phyloP scores from a whole-genome alignment of 1,140 invertebrate species.

The Aphelenchoides besseyi region DNA sequence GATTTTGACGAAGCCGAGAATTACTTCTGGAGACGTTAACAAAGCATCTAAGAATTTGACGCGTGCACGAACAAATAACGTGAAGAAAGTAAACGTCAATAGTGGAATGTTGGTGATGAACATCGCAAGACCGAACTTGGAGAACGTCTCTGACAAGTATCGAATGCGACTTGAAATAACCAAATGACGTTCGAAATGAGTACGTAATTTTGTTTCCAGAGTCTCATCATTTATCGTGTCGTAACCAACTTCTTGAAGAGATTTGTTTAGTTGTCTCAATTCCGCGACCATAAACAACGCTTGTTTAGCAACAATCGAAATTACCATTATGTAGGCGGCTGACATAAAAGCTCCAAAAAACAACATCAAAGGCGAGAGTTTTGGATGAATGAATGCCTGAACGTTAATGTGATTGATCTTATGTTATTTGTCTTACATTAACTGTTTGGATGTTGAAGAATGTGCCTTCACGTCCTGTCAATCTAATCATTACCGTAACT shows the following conservation, averaged over 20 bases:
- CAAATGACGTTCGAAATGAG: background rate
- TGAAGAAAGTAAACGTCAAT: background rate
- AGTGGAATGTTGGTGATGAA: slow-evolving; percentile 1
- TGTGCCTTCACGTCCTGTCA: slow-evolving; percentile 1
- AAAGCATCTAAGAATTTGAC: background rate
- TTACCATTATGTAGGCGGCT: background rate
- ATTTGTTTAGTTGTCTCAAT: background rate
- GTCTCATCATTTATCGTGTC: background rate
- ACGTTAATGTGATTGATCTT: background rate
- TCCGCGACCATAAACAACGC: background rate
- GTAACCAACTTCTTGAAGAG: background rate
- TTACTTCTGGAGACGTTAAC: background rate
- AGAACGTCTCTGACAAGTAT: background rate
- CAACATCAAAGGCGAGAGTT: background rate
- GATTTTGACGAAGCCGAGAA: slow-evolving; percentile 1
- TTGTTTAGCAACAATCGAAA: background rate
- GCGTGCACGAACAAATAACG: background rate
- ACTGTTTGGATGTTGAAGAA: slow-evolving; percentile 6
- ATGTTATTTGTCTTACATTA: background rate
- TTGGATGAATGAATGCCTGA: background rate
- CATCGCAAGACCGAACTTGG: background rate
- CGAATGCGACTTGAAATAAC: background rate
- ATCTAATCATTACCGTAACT: background rate
- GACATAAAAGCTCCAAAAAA: background rate
- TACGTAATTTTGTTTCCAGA: background rate